Percentiles rank a stretch among this genome's conserved stretches.
Conservation (phyloP, 2,797 vertebrate genomes). For the Spinus pinus region DNA sequence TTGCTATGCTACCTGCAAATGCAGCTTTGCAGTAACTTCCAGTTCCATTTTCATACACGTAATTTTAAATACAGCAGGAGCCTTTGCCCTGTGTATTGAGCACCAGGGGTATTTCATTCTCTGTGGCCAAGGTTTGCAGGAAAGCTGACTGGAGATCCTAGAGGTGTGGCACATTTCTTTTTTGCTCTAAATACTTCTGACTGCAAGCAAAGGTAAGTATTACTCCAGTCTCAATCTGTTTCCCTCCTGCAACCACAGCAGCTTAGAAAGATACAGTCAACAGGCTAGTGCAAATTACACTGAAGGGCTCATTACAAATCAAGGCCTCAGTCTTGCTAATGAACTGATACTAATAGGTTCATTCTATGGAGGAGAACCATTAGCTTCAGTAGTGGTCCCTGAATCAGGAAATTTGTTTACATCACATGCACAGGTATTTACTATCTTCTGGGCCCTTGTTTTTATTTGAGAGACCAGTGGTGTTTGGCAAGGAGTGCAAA, state of each 20-base stretch:
- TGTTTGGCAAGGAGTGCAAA: background rate
- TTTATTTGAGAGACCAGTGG: background rate
- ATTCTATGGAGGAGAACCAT: background rate
- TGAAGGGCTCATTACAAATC: background rate
- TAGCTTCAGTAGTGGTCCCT: background rate
- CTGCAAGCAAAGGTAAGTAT: slow-evolving; percentile 39
- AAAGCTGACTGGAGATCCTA: background rate
- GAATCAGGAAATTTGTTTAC: background rate
- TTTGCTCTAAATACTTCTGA: slow-evolving; percentile 26
- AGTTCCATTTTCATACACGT: background rate
- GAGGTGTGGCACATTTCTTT: slow-evolving; percentile 52
- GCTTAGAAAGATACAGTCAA: background rate
- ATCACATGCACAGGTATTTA: background rate
- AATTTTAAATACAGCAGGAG: background rate
- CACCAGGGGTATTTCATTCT: background rate
- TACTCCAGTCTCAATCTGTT: background rate
- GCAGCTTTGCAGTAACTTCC: background rate
- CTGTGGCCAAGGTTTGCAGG: background rate
- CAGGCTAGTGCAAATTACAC: background rate
- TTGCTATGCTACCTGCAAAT: slow-evolving; percentile 12
- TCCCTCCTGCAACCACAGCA: background rate
- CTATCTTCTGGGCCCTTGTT: background rate
- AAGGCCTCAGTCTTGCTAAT: background rate
- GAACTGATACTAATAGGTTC: background rate
- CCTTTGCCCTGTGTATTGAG: background rate